These are phyloP conservation scores for Neosilurus mollespiculum DNA, from an alignment of 2,797 vertebrate species.

Conservation along the genomic window DNA sequence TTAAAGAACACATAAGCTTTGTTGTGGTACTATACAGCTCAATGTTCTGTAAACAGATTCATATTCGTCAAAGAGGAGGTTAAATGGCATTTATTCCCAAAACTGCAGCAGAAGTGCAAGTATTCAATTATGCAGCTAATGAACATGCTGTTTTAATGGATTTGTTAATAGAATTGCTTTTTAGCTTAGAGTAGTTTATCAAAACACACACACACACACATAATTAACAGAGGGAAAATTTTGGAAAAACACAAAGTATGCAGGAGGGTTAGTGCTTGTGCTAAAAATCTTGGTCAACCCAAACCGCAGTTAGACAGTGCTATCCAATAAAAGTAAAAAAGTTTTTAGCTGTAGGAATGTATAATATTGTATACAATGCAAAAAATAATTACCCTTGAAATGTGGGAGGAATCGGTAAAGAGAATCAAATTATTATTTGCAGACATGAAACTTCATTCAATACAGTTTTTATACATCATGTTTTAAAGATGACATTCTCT, in stretches of 20 bases:
- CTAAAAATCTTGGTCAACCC: not conserved
- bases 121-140: slow-evolving; percentile 18
- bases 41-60: not conserved
- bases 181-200: slow-evolving; percentile 21
- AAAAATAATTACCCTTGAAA: too few relatives aligned
- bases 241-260: not conserved
- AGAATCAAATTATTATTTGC: too few relatives aligned
- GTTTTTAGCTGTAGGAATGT: too few relatives aligned
- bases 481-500: too few relatives aligned
- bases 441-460: too few relatives aligned
- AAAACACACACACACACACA: not conserved
- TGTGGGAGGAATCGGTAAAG: too few relatives aligned
- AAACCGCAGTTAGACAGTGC: not conserved
- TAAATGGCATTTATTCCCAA: slow-evolving; percentile 23
- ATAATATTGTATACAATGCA: too few relatives aligned
- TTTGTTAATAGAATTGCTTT: slow-evolving; percentile 32
- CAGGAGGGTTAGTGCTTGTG: not conserved
- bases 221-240: not conserved
- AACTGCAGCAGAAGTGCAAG: slow-evolving; percentile 7
- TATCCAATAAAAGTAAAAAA: too few relatives aligned
- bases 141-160: slow-evolving; percentile 19
- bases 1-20: too few relatives aligned
- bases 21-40: not conserved
- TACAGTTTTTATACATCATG: too few relatives aligned
- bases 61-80: not conserved